Evolutionary conservation across 2,113 vertebrate genomes (phyloP), one percentile per base, ranked within the genome.

Genomic region (Takifugu flavidus): DNA sequence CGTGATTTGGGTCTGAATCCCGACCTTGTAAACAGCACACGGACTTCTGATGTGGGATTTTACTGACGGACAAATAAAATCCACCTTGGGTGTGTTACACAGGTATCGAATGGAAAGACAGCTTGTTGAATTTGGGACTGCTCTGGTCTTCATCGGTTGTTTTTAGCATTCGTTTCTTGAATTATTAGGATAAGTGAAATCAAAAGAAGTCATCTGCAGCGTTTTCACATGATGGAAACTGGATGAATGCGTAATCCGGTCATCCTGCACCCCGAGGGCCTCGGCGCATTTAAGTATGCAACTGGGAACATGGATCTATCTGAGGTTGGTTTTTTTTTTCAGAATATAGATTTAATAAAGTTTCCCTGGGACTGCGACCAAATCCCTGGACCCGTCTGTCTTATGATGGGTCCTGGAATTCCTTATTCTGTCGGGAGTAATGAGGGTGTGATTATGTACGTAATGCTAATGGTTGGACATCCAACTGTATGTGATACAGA

Each of bases 401-500:
- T 56, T 51, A 45, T 26, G 62, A 59, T 49, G 69, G 47, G 25
- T 59, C 6, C 34, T 4, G 31, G 13, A 47, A 66, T 74, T 44
- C 50, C 45, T 67, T 49, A 2, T 34, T 59, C 7, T 49, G 13
- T 56, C 25, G 67, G 64, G 74, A 80, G 34, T 34, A 25, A 13
- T 59, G 39, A 31, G 7, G 63, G 53, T 59, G n/a, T 56, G 46
- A 56, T 12, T 44, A 39, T 20, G 39, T 59, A 20, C 47, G 44
- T 13, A 39, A 54, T 65, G 51, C 13, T 7, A 29, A 11, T 14
- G 27, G 78, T 58, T 68, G 62, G 56, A 73, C 13, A 10, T 62
- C 53, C 42, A 39, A n/a, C 31, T 73, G 49, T 70, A 49, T 70
- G 52, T 79, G 72, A 79, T 71, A 64, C 25, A 47, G 13, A 66